Percentiles rank a stretch among this genome's conserved stretches.
Evolutionary conservation across 2,113 vertebrate genomes (phyloP).

Genomic region (Atrichornis clamosus): DNA sequence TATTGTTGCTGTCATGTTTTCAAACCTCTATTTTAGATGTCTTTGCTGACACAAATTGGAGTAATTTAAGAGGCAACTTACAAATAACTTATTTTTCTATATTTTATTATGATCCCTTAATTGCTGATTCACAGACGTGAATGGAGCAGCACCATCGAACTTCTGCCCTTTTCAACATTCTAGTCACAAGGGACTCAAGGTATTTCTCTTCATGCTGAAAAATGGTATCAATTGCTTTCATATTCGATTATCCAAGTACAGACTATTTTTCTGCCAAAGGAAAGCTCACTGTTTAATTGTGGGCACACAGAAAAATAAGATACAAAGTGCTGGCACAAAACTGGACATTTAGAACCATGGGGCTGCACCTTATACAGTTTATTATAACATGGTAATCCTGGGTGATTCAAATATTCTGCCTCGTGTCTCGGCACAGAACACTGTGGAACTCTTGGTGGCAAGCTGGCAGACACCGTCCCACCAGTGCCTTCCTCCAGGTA

Average conservation of each 20-base stretch:
- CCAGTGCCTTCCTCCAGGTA: not conserved
- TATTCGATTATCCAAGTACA: not conserved
- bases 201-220: not conserved
- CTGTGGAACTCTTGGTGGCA: not conserved
- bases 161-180: not conserved
- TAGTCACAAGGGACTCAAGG: not conserved
- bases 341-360: not conserved
- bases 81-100: not conserved
- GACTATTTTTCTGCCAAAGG: not conserved
- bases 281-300: not conserved
- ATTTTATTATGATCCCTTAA: not conserved
- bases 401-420: not conserved
- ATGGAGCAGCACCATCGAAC: not conserved
- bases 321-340: not conserved
- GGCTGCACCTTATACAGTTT: not conserved
- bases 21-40: conserved; percentile 2
- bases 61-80: not conserved
- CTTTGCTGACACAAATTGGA: not conserved
- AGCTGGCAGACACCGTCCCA: not conserved
- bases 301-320: not conserved
- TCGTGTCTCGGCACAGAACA: not conserved
- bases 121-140: not conserved
- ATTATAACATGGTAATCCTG: not conserved
- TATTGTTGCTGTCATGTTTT: not conserved
- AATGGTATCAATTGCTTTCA: not conserved